Percentiles rank a stretch among this genome's conserved stretches.
Conservation (phyloP, 2,797 vertebrate species). For the Lacerta agilis region DNA sequence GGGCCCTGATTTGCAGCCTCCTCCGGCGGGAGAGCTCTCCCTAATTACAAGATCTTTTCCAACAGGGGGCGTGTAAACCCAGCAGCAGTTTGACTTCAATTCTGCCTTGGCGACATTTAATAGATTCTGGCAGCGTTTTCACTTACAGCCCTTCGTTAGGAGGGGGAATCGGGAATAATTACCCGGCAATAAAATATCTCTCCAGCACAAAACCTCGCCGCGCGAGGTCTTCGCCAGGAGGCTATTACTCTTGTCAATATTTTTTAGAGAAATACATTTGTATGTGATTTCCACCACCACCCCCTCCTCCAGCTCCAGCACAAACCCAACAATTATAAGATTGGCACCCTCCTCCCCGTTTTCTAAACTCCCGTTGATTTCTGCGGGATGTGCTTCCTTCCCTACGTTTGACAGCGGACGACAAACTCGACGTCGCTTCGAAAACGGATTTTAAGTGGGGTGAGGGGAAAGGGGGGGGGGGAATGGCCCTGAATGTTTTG, state of each 20-base stretch:
- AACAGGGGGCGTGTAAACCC: constrained; percentile 51
- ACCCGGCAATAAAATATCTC: constrained; percentile 43
- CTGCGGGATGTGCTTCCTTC: neutral
- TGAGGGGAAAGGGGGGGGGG: neutral
- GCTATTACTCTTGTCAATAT: constrained; percentile 34
- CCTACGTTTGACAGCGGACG: neutral
- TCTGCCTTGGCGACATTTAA: constrained; percentile 34
- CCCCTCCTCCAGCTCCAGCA: neutral
- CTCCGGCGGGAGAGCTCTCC: constrained; percentile 28
- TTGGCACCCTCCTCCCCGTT: neutral
- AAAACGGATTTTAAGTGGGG: neutral
- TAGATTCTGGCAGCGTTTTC: constrained; percentile 43
- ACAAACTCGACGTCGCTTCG: neutral
- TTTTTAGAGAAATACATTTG: constrained; percentile 26
- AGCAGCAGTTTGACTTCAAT: constrained; percentile 37
- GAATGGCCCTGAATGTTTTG: neutral
- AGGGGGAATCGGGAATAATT: constrained; percentile 44
- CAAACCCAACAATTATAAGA: constrained; percentile 14
- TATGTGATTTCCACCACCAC: constrained; percentile 3
- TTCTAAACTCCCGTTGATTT: neutral
- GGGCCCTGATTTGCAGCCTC: constrained; percentile 34
- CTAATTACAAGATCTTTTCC: constrained; percentile 25
- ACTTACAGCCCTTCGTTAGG: constrained; percentile 37
- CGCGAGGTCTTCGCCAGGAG: constrained; percentile 30
- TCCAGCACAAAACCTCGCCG: constrained; percentile 24